Evolutionary conservation across 2,888 invertebrate genomes (phyloP).

Genomic region (Lymantria monacha): DNA sequence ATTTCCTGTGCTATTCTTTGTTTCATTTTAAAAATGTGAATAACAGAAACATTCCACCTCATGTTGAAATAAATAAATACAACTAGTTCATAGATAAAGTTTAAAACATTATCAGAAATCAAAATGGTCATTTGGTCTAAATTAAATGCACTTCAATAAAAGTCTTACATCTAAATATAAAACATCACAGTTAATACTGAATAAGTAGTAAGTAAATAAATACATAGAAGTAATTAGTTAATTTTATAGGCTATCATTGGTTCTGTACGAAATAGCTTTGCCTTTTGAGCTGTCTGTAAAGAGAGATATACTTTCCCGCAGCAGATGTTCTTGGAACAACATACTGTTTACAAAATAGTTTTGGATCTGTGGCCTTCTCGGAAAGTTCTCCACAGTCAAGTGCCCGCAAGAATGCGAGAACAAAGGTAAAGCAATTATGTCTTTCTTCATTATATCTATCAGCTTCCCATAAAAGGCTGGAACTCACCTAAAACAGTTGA

Average conservation of each 20-base stretch:
- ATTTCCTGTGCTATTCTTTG: slow-evolving; percentile 11
- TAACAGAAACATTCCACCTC: slow-evolving; percentile 11
- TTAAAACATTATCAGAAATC: slow-evolving; percentile 39
- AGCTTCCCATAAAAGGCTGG: slow-evolving; percentile 84
- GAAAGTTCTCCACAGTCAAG: slow-evolving; percentile 88
- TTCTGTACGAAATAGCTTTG: slow-evolving; percentile 74
- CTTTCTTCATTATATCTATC: slow-evolving; percentile 87
- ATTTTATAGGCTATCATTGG: slow-evolving; percentile 58
- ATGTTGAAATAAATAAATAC: slow-evolving; percentile 27
- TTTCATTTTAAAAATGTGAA: slow-evolving; percentile 14
- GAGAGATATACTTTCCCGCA: slow-evolving; percentile 92
- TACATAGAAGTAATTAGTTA: slow-evolving; percentile 44
- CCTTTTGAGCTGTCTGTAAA: slow-evolving; percentile 87
- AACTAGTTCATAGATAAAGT: slow-evolving; percentile 27
- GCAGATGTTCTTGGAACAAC: slow-evolving; percentile 91
- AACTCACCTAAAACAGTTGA: slow-evolving; percentile 63
- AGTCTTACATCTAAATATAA: slow-evolving; percentile 65
- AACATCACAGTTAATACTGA: slow-evolving; percentile 80
- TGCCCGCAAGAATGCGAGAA: slow-evolving; percentile 88
- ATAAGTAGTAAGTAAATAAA: slow-evolving; percentile 64
- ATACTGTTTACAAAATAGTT: slow-evolving; percentile 89
- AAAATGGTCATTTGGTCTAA: slow-evolving; percentile 67
- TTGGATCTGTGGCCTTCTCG: slow-evolving; percentile 85
- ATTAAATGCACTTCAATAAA: slow-evolving; percentile 74
- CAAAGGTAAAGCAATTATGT: slow-evolving; percentile 94